Percentiles rank a stretch among this genome's conserved stretches.
Conservation (phyloP, 1,140 invertebrate species). For the Aplysia californica region DNA sequence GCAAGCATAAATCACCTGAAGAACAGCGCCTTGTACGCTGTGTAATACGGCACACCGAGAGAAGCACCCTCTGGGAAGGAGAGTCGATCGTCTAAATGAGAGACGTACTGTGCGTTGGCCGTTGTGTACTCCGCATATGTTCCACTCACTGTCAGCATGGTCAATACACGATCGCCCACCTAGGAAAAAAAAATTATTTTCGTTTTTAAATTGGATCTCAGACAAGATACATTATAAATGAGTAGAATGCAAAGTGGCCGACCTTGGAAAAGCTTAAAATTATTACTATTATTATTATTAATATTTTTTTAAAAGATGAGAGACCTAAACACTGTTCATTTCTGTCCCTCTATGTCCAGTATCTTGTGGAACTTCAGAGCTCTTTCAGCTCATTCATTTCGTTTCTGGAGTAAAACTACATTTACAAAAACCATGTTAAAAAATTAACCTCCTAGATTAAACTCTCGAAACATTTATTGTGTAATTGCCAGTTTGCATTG, state of each 20-base stretch:
- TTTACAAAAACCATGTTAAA: too few relatives aligned
- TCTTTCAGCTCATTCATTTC: too few relatives aligned
- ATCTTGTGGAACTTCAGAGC: too few relatives aligned
- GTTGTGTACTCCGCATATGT: conserved; percentile 71
- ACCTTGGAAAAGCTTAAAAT: too few relatives aligned
- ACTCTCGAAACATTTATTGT: too few relatives aligned
- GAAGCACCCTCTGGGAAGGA: conserved; percentile 72
- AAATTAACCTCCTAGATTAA: too few relatives aligned
- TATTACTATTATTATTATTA: too few relatives aligned
- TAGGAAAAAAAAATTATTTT: conserved; percentile 35
- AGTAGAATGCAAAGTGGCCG: too few relatives aligned
- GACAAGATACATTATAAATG: not conserved
- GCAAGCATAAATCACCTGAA: conserved; percentile 60
- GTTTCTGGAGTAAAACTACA: too few relatives aligned
- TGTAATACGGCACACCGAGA: conserved; percentile 74
- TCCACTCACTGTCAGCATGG: conserved; percentile 61
- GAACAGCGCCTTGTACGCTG: conserved; percentile 71
- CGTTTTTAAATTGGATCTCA: not conserved
- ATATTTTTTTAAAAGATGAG: not conserved
- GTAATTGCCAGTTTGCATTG: too few relatives aligned
- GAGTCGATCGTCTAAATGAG: conserved; percentile 59
- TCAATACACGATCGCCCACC: conserved; percentile 72
- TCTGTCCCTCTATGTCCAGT: too few relatives aligned
- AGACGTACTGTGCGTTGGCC: conserved; percentile 56
- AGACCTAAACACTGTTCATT: too few relatives aligned